Conservation (phyloP, 1,140 invertebrate genomes). For the Neuroterus valhalla region DNA sequence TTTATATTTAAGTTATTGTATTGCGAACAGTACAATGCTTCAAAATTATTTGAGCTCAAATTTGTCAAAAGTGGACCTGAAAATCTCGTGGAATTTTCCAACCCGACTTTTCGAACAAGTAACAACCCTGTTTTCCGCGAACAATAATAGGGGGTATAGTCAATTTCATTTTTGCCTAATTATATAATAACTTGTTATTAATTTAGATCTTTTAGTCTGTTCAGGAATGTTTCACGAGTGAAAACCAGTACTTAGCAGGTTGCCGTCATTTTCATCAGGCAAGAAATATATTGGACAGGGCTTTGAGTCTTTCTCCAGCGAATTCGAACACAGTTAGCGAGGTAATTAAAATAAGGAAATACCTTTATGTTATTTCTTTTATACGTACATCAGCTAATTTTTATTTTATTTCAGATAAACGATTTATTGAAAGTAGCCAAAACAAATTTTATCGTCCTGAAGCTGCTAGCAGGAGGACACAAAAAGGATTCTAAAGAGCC, state of each 20-base stretch:
- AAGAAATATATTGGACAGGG: constrained; percentile 86
- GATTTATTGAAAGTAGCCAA: constrained; percentile 92
- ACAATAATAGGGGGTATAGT: no score
- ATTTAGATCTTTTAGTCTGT: constrained; percentile 37
- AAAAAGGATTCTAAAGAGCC: constrained; percentile 88
- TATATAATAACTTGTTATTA: neutral
- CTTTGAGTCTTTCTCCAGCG: constrained; percentile 66
- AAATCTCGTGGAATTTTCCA: no score
- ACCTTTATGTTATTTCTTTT: constrained; percentile 31
- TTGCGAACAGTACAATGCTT: no score
- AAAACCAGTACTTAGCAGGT: constrained; percentile 82
- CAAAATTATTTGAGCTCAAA: no score
- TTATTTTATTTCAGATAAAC: constrained; percentile 80
- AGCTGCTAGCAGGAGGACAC: constrained; percentile 92
- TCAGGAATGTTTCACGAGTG: constrained; percentile 67
- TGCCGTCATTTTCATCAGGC: constrained; percentile 95
- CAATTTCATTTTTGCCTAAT: no score
- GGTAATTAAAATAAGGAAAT: constrained; percentile 77
- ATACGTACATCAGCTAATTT: constrained; percentile 32
- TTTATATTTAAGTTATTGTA: no score
- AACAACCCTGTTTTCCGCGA: no score
- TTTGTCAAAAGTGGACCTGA: no score
- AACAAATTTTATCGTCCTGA: constrained; percentile 96
- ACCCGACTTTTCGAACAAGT: no score
- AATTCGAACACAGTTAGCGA: constrained; percentile 87